A percentile compares a stretch with the other conserved stretches of the same genome.
phyloP scores from a whole-genome alignment of 1,140 invertebrate genomes.

The Bombus soroeensis region DNA sequence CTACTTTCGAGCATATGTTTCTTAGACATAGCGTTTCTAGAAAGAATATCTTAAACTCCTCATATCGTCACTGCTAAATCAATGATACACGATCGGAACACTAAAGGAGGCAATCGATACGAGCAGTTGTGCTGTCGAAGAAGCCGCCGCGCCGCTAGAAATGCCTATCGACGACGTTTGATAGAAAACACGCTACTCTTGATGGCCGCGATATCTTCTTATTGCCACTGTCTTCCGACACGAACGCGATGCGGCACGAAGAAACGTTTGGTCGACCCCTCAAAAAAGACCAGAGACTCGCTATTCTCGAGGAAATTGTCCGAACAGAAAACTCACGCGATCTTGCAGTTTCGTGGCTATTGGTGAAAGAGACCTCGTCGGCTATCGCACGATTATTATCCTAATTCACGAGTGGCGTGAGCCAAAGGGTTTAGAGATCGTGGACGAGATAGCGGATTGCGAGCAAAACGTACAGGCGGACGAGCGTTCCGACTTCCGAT shows the following conservation, averaged over 20 bases:
- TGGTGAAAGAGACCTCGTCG: background rate
- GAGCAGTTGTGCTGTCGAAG: background rate
- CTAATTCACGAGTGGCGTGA: conserved; percentile 65
- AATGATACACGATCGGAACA: background rate
- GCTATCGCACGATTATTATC: conserved; percentile 50
- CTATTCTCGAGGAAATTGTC: conserved; percentile 18
- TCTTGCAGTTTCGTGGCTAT: conserved; percentile 47
- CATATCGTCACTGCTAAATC: too few species aligned
- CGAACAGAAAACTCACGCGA: conserved; percentile 56
- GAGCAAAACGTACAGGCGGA: conserved; percentile 45
- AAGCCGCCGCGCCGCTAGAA: too few species aligned
- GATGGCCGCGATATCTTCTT: background rate
- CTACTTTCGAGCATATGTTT: background rate
- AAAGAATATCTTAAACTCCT: background rate
- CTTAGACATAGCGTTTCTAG: background rate
- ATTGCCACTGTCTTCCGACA: background rate
- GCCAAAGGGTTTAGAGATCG: conserved; percentile 46
- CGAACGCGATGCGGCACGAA: background rate
- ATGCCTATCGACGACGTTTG: background rate
- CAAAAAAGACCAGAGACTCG: background rate
- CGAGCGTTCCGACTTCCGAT: conserved; percentile 57
- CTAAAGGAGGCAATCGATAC: background rate
- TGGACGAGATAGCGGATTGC: conserved; percentile 40
- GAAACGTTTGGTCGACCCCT: background rate
- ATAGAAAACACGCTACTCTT: too few species aligned